Base-by-base conservation (phyloP, 2,113 vertebrate genomes). In the Brachypteracias leptosomus region DNA sequence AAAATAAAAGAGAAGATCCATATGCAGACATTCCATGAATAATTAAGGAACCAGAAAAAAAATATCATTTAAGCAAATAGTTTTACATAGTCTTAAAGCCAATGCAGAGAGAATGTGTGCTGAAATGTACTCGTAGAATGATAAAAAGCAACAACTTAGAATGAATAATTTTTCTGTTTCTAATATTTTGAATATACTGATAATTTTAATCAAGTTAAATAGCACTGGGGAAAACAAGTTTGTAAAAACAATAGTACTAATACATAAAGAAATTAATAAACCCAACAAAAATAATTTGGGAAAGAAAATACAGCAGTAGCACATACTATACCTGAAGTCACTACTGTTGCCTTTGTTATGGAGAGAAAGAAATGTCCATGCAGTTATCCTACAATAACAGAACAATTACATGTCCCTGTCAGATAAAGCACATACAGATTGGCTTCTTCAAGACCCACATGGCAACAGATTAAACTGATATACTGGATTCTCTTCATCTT, bases 21-120 rank as follows among this genome's bases (percentile, higher is more conserved):
- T 85, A 74, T 94, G 90, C 91, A 92, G 83, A 82, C 40, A 93
- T 95, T 88, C 38, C 36, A 71, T 59, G n/a, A 79, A 76, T 70
- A 95, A 95, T 79, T 40, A 93, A 93, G 65, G 44, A 52, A 89
- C 24, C 79, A 18, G 21, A 65, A 73, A 73, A n/a, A 51, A 84
- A 84, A 44, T 13, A 72, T 29, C 5, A 46, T 44, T 95, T 78
- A 93, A 75, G 17, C 25, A 90, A 49, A 70, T 42, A 92, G 40
- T 18, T 86, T 89, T 49, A 78, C 65, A 15, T 8, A 75, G n/a
- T 67, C 52, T 88, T 44, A 55, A 89, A 82, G 73, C 28, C 52
- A 61, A 7, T n/a, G 33, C 38, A 93, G 71, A 74, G 65, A 44
- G 14, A 40, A 10, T 2, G 4, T 67, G 51, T 42, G 76, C 49